Conservation (phyloP, 2,113 vertebrate species). For the Brachypteracias leptosomus region DNA sequence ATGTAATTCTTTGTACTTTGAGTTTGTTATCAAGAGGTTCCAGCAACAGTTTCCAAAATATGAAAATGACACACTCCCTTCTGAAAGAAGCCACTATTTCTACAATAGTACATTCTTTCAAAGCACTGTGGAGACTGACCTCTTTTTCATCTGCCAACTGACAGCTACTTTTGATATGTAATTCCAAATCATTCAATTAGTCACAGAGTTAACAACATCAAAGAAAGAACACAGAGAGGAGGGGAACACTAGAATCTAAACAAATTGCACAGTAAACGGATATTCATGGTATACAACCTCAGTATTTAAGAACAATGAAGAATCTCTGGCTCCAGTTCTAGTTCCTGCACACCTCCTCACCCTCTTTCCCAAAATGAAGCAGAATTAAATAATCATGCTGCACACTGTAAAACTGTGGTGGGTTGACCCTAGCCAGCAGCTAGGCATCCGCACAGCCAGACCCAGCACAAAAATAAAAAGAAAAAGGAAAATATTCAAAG, state of each 20-base stretch:
- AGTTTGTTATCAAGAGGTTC: background rate
- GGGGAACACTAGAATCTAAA: background rate
- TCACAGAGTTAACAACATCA: background rate
- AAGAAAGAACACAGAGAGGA: background rate
- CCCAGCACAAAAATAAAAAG: no score
- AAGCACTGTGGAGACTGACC: background rate
- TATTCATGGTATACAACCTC: background rate
- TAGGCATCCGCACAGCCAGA: background rate
- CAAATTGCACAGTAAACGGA: background rate
- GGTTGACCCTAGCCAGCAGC: background rate
- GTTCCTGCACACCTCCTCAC: background rate
- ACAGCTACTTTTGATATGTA: background rate
- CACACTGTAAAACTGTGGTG: background rate
- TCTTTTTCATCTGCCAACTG: constrained; percentile 9
- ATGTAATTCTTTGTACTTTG: background rate
- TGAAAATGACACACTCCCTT: background rate
- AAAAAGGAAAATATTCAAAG: no score
- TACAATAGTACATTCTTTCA: background rate
- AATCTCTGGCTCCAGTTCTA: background rate
- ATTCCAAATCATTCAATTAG: background rate
- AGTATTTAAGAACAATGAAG: background rate
- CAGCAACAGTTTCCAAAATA: background rate
- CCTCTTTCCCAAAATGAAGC: background rate
- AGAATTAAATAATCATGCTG: background rate
- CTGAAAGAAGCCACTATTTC: constrained; percentile 18